Percentiles rank a stretch among this genome's conserved stretches.
Evolutionary conservation across 2,888 invertebrate genomes (phyloP).

Genomic region (Brachypalpus laphriformis): DNA sequence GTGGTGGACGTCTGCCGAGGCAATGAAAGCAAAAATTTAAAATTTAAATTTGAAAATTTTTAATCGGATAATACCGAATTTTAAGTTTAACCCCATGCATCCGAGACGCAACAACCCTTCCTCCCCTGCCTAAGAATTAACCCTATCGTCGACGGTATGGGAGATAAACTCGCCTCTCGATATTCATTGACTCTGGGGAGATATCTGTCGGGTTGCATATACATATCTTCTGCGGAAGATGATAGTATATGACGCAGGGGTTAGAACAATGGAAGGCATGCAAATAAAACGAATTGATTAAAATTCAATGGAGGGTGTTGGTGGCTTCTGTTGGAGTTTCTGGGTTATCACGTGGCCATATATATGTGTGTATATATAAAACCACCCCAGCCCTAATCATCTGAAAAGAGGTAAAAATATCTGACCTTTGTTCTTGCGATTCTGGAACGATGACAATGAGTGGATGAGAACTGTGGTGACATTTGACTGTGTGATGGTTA

Average conservation of each 20-base stretch:
- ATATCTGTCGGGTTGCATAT: conserved; percentile 29
- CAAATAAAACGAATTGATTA: conserved; percentile 81
- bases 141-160: conserved; percentile 39
- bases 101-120: conserved; percentile 39
- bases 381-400: neutral
- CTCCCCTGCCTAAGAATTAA: conserved; percentile 29
- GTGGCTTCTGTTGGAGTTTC: neutral
- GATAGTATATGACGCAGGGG: conserved; percentile 19
- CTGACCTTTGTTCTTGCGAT: conserved; percentile 36
- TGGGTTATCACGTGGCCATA: conserved; percentile 41
- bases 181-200: conserved; percentile 55
- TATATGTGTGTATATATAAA: conserved; percentile 9
- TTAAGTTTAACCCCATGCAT: conserved; percentile 57
- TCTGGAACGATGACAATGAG: neutral
- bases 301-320: conserved; percentile 79
- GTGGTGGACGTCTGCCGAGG: conserved; percentile 48
- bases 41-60: conserved; percentile 69
- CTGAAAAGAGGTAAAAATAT: conserved; percentile 4
- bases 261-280: conserved; percentile 71
- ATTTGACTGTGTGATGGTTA: conserved; percentile 45
- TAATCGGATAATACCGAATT: conserved; percentile 61
- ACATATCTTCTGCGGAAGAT: conserved; percentile 18
- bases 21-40: conserved; percentile 56
- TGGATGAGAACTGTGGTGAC: conserved; percentile 44
- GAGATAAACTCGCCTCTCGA: conserved; percentile 44